phyloP scores from a whole-genome alignment of 2,113 vertebrate genomes.

The Hylia prasina region DNA sequence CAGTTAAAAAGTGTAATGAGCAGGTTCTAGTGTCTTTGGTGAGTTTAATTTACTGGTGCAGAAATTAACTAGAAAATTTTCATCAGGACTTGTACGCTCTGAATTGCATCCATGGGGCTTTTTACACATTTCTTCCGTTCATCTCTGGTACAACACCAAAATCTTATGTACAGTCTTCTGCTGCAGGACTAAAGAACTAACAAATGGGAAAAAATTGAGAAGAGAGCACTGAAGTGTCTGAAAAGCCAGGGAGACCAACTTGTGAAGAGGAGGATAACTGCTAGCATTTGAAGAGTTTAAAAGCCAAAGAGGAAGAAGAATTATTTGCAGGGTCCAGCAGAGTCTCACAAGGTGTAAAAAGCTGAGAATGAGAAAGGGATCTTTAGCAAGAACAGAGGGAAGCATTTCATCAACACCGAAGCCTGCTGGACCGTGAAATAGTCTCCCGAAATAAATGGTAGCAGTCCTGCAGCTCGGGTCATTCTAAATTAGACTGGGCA shows the following conservation, averaged over 20 bases:
- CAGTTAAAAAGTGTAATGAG: background rate
- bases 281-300: background rate
- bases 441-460: slow-evolving; percentile 15
- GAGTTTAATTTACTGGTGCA: background rate
- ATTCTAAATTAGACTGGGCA: slow-evolving; percentile 31
- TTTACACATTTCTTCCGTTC: background rate
- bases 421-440: slow-evolving; percentile 42
- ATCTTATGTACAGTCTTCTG: background rate
- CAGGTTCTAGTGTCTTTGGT: background rate
- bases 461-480: background rate
- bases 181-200: background rate
- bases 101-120: background rate
- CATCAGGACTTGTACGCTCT: background rate
- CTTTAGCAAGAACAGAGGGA: slow-evolving; percentile 43
- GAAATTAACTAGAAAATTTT: background rate
- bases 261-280: slow-evolving; percentile 6
- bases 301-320: slow-evolving; percentile 31
- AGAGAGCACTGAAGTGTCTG: background rate
- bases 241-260: background rate
- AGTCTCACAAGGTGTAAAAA: slow-evolving; percentile 3
- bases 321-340: slow-evolving; percentile 21
- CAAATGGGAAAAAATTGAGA: slow-evolving; percentile 23
- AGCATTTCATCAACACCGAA: slow-evolving; percentile 40
- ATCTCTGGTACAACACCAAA: background rate
- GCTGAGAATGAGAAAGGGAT: slow-evolving; percentile 14